Evolutionary conservation across 2,113 vertebrate genomes (phyloP).

Genomic region (Ardeotis arabs): DNA sequence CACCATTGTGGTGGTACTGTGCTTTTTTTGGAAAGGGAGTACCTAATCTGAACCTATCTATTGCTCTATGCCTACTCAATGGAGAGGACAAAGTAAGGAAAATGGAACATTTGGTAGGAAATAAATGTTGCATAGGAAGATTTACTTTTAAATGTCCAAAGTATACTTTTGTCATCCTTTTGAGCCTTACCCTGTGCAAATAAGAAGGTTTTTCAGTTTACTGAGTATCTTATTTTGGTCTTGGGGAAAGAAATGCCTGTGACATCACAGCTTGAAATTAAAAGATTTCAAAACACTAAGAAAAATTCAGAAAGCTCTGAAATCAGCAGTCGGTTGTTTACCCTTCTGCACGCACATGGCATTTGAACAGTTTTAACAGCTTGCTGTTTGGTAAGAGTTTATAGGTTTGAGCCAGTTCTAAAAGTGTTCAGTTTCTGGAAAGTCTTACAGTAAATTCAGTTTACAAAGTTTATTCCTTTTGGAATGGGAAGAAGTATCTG

Average conservation of each 20-base stretch:
- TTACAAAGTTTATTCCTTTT: not conserved
- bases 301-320: not conserved
- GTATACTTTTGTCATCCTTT: not conserved
- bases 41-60: not conserved
- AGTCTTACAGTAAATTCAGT: not conserved
- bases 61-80: not conserved
- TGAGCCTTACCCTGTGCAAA: not conserved
- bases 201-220: not conserved
- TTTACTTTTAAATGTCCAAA: not conserved
- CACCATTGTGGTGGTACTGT: not conserved
- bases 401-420: slow-evolving; percentile 2
- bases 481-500: not conserved
- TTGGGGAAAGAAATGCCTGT: not conserved
- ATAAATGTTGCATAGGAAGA: not conserved
- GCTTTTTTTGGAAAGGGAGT: not conserved
- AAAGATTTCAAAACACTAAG: not conserved
- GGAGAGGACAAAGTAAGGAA: not conserved
- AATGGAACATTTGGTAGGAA: not conserved
- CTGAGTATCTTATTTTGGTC: not conserved
- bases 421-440: slow-evolving; percentile 17
- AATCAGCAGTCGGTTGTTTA: not conserved
- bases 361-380: not conserved
- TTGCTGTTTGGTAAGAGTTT: not conserved
- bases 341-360: not conserved
- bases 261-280: not conserved